These are phyloP conservation scores for Erythrocercus mccallii DNA, from an alignment of 2,113 vertebrate species.

Conservation along the genomic window DNA sequence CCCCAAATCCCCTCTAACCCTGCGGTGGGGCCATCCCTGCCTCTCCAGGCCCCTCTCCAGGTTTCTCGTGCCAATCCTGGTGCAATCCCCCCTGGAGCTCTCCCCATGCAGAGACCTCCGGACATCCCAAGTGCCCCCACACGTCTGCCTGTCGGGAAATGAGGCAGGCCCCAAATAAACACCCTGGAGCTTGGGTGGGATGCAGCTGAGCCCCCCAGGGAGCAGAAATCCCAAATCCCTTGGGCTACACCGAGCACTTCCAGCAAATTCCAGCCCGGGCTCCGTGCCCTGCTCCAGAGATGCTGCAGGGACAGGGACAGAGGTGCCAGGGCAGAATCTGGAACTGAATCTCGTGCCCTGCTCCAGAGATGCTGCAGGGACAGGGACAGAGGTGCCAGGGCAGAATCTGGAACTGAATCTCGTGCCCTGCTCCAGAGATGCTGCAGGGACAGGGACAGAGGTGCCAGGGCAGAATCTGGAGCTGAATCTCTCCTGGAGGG, in stretches of 20 bases:
- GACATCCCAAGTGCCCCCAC: not conserved
- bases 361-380: not conserved
- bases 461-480: not conserved
- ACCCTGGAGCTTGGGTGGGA: not conserved
- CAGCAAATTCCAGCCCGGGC: not conserved
- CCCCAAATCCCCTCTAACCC: accelerated
- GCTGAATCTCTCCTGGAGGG: not conserved
- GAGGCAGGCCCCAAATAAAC: not conserved
- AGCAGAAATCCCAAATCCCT: not conserved
- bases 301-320: no score
- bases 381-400: no score
- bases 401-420: no score
- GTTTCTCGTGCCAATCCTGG: not conserved
- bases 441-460: no score
- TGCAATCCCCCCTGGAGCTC: not conserved
- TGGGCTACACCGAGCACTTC: accelerated
- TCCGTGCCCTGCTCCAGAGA: not conserved
- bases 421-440: not conserved
- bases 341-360: no score
- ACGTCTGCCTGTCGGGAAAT: no score
- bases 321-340: accelerated
- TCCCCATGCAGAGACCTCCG: not conserved
- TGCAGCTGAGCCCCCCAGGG: not conserved
- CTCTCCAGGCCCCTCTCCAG: not conserved
- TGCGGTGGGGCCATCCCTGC: not conserved